Evolutionary conservation across 2,797 vertebrate species (phyloP).

Genomic region (Thaleichthys pacificus): DNA sequence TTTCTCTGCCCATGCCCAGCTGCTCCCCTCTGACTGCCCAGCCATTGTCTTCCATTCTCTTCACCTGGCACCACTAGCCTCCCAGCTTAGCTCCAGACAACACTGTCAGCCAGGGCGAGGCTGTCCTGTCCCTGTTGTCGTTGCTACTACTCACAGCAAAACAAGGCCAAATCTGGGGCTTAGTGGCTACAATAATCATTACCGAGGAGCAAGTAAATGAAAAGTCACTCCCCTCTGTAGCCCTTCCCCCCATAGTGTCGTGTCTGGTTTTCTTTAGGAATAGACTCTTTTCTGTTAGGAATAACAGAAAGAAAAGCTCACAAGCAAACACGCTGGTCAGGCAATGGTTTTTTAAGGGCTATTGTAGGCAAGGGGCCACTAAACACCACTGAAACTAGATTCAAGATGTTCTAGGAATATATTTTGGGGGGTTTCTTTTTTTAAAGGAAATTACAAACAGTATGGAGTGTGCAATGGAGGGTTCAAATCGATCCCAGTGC

Average conservation of each 20-base stretch:
- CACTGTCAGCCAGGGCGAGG: constrained; percentile 61
- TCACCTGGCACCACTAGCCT: constrained; percentile 60
- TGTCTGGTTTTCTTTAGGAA: constrained; percentile 34
- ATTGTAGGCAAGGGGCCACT: neutral
- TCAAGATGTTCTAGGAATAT: constrained; percentile 1
- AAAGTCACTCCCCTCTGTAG: constrained; percentile 57
- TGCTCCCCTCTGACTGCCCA: constrained; percentile 42
- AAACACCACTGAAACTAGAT: constrained; percentile 8
- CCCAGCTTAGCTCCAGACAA: constrained; percentile 62
- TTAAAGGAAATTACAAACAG: neutral
- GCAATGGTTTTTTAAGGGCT: constrained; percentile 4
- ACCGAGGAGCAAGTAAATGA: constrained; percentile 66
- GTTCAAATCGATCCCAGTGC: constrained; percentile 21
- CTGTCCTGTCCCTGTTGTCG: constrained; percentile 58
- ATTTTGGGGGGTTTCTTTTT: neutral
- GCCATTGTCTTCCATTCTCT: constrained; percentile 48
- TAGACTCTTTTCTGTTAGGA: neutral
- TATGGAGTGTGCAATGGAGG: constrained; percentile 34
- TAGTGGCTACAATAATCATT: constrained; percentile 75
- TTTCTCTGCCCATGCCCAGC: constrained; percentile 12
- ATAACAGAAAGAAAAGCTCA: constrained; percentile 30
- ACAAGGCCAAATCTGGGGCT: constrained; percentile 74
- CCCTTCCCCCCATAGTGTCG: constrained; percentile 45
- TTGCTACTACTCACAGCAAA: constrained; percentile 57
- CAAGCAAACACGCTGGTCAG: neutral